Base-by-base conservation (phyloP, 2,113 vertebrate genomes). In the Amblyornis subalaris region DNA sequence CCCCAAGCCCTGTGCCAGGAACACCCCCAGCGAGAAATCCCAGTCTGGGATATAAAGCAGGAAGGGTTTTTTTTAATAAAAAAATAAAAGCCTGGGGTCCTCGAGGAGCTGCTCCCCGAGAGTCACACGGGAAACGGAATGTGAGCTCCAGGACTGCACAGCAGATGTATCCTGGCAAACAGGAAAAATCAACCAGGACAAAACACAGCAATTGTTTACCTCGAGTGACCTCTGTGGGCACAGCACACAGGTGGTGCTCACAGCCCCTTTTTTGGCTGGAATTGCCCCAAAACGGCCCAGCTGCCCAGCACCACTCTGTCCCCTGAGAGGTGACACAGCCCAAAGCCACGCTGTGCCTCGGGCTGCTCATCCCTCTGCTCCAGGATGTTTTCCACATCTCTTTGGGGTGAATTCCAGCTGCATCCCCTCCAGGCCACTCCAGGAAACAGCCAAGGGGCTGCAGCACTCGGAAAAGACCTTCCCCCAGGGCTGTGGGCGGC, bases 91-190 rank as follows among this genome's bases (percentile, higher is more conserved):
- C 23, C 1, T 0, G 61, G 48, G 36, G 40, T 90, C 53, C 33
- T 77, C 8, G 8, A 80, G 80, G 76, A 89, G 65, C 72, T 45
- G 73, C 44, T 87, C 25, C 35, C n/a, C 0, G 1, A 44, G 72
- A 78, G 58, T 38, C 72, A 23, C 3, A 10, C 0, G 12, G 88
- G 69, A 93, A 92, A 57, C 3, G 14, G 17, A 67, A 70, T 3
- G 47, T 1, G 8, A 93, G 50, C 31, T 28, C 2, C 25, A 66
- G 70, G 61, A n/a, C 66, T 85, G 72, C 28, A 19, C 2, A 24
- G 80, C 94, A 96, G 95, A 77, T 94, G 89, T 17, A 93, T 95
- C 92, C 96, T 95, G 85, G 81, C 73, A 94, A 95, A 94, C 89
- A 95, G 95, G 95, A 93, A 95, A 92, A 94, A 75, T 84, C 1